Conservation (phyloP, 2,797 vertebrate species). For the Acanthornis magna region DNA sequence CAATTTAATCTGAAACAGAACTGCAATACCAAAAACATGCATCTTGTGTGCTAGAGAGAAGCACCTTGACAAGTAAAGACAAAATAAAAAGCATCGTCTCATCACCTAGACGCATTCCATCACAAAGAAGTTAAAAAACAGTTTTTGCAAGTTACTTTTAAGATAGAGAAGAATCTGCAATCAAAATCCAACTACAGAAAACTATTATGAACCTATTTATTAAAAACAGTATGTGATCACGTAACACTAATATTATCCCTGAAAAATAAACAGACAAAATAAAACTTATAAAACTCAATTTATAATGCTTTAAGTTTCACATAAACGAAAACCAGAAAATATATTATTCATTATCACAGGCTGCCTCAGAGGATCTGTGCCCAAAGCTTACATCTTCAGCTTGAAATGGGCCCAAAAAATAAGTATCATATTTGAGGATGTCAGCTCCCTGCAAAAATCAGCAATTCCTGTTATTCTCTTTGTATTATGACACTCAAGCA, state of each 20-base stretch:
- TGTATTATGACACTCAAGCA: not conserved
- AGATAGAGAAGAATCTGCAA: not conserved
- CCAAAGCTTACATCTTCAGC: not conserved
- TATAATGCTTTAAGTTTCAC: not conserved
- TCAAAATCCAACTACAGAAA: not conserved
- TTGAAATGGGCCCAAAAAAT: not conserved
- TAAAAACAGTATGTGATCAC: not conserved
- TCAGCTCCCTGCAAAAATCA: not conserved
- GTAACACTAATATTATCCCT: not conserved
- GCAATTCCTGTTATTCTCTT: not conserved
- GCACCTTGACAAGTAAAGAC: not conserved
- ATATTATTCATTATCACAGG: not conserved
- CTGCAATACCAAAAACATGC: not conserved
- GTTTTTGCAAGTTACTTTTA: not conserved
- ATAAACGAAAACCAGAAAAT: not conserved
- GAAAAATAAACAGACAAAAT: not conserved
- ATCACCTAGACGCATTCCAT: not conserved
- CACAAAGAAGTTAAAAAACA: not conserved
- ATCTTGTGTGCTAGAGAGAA: not conserved
- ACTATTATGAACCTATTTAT: not conserved
- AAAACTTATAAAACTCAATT: not conserved
- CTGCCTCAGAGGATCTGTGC: not conserved
- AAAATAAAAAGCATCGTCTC: not conserved
- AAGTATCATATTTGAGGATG: not conserved
- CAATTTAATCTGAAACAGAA: not conserved